Percentiles rank a stretch among this genome's conserved stretches.
These are phyloP conservation scores for Drosophila gaucha DNA, from an alignment of 2,888 invertebrate genomes.

Conservation along the genomic window DNA sequence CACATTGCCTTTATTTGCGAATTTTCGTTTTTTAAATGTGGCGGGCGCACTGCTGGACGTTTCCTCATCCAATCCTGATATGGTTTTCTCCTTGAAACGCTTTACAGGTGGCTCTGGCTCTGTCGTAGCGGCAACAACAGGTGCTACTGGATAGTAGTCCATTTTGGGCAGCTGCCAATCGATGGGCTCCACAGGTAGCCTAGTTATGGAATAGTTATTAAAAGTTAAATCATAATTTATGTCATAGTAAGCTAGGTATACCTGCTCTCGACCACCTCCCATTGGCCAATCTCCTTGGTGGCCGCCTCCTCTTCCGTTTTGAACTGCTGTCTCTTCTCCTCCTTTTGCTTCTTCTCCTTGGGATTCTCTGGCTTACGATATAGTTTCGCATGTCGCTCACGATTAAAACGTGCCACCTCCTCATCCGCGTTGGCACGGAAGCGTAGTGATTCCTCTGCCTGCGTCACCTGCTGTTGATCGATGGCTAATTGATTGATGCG, in stretches of 20 bases:
- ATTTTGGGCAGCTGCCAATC: slow-evolving; percentile 90
- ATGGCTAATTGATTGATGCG: slow-evolving; percentile 85
- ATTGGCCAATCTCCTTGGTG: slow-evolving; percentile 90
- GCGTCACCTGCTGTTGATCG: slow-evolving; percentile 85
- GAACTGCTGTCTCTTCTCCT: slow-evolving; percentile 85
- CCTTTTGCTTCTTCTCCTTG: slow-evolving; percentile 76
- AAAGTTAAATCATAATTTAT: not conserved
- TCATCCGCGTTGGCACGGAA: slow-evolving; percentile 85
- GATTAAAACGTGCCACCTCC: slow-evolving; percentile 85
- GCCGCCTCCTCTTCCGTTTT: slow-evolving; percentile 85
- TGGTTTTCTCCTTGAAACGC: slow-evolving; percentile 84
- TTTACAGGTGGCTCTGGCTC: slow-evolving; percentile 81
- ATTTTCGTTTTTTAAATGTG: slow-evolving; percentile 84
- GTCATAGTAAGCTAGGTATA: slow-evolving; percentile 80
- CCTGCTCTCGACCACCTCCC: slow-evolving; percentile 89
- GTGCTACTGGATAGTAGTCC: slow-evolving; percentile 72
- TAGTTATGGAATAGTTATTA: slow-evolving; percentile 21
- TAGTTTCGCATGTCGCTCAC: slow-evolving; percentile 79
- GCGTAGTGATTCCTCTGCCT: slow-evolving; percentile 84
- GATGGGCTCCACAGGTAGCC: slow-evolving; percentile 83
- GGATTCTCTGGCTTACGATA: slow-evolving; percentile 76
- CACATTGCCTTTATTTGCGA: slow-evolving; percentile 81
- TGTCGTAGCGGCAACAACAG: slow-evolving; percentile 67
- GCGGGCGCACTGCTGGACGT: slow-evolving; percentile 53
- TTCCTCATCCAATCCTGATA: slow-evolving; percentile 69